A percentile compares a stretch with the other conserved stretches of the same genome.
Evolutionary conservation across 2,888 invertebrate species (phyloP).

Genomic region (Bibio marci): DNA sequence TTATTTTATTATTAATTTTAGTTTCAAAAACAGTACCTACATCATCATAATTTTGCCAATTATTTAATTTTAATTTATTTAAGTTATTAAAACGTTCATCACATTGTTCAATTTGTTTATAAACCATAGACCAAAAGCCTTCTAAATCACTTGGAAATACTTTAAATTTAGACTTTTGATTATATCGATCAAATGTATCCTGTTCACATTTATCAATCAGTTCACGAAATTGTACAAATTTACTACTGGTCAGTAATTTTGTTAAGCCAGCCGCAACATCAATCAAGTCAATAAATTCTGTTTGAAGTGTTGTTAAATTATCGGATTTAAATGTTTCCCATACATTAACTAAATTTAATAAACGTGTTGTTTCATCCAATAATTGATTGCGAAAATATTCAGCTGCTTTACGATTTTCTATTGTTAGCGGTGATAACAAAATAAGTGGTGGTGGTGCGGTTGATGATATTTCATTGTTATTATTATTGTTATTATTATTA

Average conservation of each 20-base stretch:
- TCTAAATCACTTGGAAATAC: slow-evolving; percentile 47
- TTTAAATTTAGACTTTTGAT: slow-evolving; percentile 18
- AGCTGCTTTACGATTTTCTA: slow-evolving; percentile 17
- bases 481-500: no score
- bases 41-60: no score
- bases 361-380: slow-evolving; percentile 28
- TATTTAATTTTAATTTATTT: slow-evolving; percentile 11
- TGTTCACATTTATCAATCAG: slow-evolving; percentile 32
- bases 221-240: slow-evolving; percentile 51
- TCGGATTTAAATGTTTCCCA: slow-evolving; percentile 31
- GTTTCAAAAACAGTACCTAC: no score
- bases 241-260: slow-evolving; percentile 49
- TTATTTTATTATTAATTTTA: no score
- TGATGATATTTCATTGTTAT: background rate
- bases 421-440: background rate
- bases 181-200: no score
- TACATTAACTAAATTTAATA: slow-evolving; percentile 28
- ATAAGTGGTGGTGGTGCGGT: background rate
- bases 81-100: slow-evolving; percentile 14
- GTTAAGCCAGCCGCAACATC: slow-evolving; percentile 59
- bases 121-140: slow-evolving; percentile 40
- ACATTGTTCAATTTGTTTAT: slow-evolving; percentile 32
- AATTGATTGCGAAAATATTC: slow-evolving; percentile 24
- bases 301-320: slow-evolving; percentile 21
- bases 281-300: slow-evolving; percentile 35